Evolutionary conservation across 2,797 vertebrate genomes (phyloP), one percentile per base, ranked within the genome.

Genomic region (Bradypodion pumilum): DNA sequence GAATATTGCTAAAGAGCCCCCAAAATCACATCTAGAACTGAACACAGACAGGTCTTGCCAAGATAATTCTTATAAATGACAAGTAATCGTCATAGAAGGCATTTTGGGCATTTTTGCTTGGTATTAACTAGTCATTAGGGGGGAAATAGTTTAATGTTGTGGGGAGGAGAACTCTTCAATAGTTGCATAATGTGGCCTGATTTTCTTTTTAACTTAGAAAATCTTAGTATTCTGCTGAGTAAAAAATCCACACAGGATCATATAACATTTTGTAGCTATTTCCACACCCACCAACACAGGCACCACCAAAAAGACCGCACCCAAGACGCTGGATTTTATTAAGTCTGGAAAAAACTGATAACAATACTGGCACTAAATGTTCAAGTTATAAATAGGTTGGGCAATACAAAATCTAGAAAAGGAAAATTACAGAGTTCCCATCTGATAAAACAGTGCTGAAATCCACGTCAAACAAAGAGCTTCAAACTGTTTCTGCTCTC

Each of bases 121-220:
- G 73, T 56, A 84, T 62, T 86, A 90, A 75, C 2, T 0, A 13
- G 86, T 52, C 84, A 86, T 81, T 93, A 92, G 76, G 89, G 78
- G 89, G 74, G 52, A 83, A 92, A 89, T 60, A 73, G 86, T 89
- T 91, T 93, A 92, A 89, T 83, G 81, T 90, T 82, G 79, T 46
- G 72, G 85, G 90, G 86, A 89, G 4, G 4, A 70, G 90, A 7
- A 82, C 65, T 5, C 19, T 63, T 70, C 66, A 80, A 76, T 32
- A 79, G 37, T 69, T 78, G n/a, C 0, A 21, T 82, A 85, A 86
- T 90, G 87, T 76, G 90, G 90, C 82, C 81, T 74, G 86, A 59
- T 91, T 74, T 35, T 56, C 7, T 35, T 10, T 56, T 10, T 4
- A 56, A 21, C 23, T n/a, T n/a, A n/a, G 25, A 29, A 91, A 0